Evolutionary conservation across 2,113 vertebrate genomes (phyloP).

Genomic region (Phrynocephalus versicolor): DNA sequence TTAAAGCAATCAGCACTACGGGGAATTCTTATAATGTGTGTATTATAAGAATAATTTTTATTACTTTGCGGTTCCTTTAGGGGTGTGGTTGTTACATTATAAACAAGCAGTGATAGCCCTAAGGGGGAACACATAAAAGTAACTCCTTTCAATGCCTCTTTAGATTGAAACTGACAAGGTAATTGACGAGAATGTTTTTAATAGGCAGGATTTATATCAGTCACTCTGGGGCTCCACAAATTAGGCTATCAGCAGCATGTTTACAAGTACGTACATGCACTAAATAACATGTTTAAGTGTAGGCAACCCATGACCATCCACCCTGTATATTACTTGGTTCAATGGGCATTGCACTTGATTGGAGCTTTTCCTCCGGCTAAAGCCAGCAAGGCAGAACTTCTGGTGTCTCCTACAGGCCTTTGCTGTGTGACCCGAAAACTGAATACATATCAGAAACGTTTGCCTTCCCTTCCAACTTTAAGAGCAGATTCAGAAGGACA

Average conservation of each 20-base stretch:
- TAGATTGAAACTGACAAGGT: constrained; percentile 35
- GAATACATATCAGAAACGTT: not conserved
- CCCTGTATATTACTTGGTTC: constrained; percentile 3
- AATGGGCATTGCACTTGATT: not conserved
- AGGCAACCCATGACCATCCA: constrained; percentile 22
- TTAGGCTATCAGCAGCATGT: constrained; percentile 24
- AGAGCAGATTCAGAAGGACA: not conserved
- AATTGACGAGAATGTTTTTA: constrained; percentile 37
- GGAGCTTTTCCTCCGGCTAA: not conserved
- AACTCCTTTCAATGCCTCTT: constrained; percentile 27
- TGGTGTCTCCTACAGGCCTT: not conserved
- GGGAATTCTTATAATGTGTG: constrained; percentile 37
- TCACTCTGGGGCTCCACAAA: constrained; percentile 27
- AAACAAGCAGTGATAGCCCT: constrained; percentile 32
- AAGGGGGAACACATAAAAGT: constrained; percentile 37
- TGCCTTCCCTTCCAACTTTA: not conserved
- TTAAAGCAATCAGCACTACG: constrained; percentile 31
- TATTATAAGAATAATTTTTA: constrained; percentile 36
- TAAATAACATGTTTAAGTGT: constrained; percentile 21
- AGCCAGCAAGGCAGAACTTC: not conserved
- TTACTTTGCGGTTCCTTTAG: constrained; percentile 30
- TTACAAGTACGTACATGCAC: constrained; percentile 27
- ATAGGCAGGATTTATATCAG: constrained; percentile 36
- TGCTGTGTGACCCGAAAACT: not conserved
- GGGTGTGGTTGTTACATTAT: constrained; percentile 31